These are phyloP conservation scores for Phacellophora camtschatica DNA, from an alignment of 30 jellyfish, hydroid and myxozoan species.

Conservation along the genomic window DNA sequence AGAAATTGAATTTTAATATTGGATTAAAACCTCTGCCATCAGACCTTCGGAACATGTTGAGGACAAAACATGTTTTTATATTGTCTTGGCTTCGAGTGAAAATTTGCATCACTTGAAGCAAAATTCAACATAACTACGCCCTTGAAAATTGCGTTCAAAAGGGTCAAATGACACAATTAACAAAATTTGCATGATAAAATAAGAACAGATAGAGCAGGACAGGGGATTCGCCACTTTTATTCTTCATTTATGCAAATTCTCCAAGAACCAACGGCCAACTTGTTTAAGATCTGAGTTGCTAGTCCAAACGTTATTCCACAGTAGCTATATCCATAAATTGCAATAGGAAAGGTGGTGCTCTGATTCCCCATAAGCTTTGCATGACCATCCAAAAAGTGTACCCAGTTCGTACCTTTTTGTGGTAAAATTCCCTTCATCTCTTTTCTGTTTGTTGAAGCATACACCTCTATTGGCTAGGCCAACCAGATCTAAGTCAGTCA, in stretches of 20 bases:
- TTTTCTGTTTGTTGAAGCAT: neutral
- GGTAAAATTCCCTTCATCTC: neutral
- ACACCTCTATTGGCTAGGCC: neutral
- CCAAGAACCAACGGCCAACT: constrained; percentile 35
- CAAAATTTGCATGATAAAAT: too few relatives aligned
- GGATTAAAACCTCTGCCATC: too few relatives aligned
- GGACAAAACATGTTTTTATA: too few relatives aligned
- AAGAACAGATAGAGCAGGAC: too few relatives aligned
- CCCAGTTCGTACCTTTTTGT: constrained; percentile 27
- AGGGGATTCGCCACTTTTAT: too few relatives aligned
- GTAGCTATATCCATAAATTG: constrained; percentile 38
- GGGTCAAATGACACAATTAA: too few relatives aligned
- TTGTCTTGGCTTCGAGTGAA: too few relatives aligned
- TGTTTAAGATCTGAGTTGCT: constrained; percentile 37
- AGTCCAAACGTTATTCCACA: constrained; percentile 39
- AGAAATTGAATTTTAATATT: too few relatives aligned
- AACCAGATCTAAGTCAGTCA: constrained; percentile 6
- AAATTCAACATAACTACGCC: too few relatives aligned
- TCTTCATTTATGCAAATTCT: constrained; percentile 1
- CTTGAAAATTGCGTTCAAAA: too few relatives aligned
- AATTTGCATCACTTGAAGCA: too few relatives aligned
- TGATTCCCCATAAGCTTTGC: constrained; percentile 46
- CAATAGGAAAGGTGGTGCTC: constrained; percentile 29
- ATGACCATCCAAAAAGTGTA: constrained; percentile 45
- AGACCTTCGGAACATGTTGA: too few relatives aligned